These are phyloP conservation scores for Perca schrenkii DNA, from an alignment of 2,113 vertebrate species.

Conservation along the genomic window DNA sequence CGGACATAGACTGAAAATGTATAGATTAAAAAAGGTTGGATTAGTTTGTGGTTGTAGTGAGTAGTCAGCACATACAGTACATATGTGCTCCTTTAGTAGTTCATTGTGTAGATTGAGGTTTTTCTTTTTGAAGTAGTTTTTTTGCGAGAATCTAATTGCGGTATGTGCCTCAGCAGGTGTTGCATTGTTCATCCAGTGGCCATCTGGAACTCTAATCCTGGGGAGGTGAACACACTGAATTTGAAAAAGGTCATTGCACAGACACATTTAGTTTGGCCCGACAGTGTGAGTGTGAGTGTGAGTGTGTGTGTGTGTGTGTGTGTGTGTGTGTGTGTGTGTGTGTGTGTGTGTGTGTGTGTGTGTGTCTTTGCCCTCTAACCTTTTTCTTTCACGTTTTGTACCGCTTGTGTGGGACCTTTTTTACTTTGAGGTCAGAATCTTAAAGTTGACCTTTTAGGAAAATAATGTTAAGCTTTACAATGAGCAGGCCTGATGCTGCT, in stretches of 20 bases:
- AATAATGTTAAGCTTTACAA: conserved; percentile 27
- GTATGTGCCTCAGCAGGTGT: conserved; percentile 80
- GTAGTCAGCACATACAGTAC: conserved; percentile 1
- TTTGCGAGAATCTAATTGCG: conserved; percentile 64
- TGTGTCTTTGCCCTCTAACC: conserved; percentile 49
- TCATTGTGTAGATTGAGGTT: conserved; percentile 19
- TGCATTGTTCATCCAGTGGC: conserved; percentile 82
- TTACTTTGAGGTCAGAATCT: conserved; percentile 60
- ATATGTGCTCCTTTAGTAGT: conserved; percentile 15
- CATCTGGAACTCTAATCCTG: conserved; percentile 86
- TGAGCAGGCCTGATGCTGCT: conserved; percentile 18
- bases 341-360: not conserved
- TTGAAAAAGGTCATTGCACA: conserved; percentile 81
- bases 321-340: conserved; percentile 17
- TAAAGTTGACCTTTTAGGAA: conserved; percentile 66
- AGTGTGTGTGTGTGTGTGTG: conserved; percentile 28
- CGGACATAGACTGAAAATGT: not conserved
- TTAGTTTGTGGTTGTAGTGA: not conserved
- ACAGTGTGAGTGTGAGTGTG: conserved; percentile 34
- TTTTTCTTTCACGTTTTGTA: conserved; percentile 73
- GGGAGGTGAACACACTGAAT: conserved; percentile 80
- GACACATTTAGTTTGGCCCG: conserved; percentile 64
- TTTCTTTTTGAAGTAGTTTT: conserved; percentile 41
- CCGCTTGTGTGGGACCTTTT: conserved; percentile 55
- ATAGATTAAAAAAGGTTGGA: not conserved